Evolutionary conservation across 1,140 invertebrate genomes (phyloP), one percentile per base, ranked within the genome.

Genomic region (Drosophila paulistorum): DNA sequence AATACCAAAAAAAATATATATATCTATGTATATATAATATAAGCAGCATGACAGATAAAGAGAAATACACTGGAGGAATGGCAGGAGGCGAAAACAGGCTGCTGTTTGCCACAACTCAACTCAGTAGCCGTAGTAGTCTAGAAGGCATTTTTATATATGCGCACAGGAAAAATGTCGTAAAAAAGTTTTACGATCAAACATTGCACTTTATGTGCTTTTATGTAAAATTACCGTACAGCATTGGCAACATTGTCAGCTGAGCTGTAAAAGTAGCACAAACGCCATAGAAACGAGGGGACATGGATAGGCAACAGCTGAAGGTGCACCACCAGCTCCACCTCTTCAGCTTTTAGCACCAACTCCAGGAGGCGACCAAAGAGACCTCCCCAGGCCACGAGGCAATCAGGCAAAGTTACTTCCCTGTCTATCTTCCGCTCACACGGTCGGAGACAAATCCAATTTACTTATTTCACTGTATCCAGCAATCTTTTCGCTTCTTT

Each of bases 171-270:
- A 89, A 89, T 84, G 84, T 89, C 84, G 84, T 89, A 89, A 89
- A 89, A 89, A 89, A 89, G 85, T 89, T 89, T 89, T 89, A 89
- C 84, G 84, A 89, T 89, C 84, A 89, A 89, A 89, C 84, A 89
- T 90, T 89, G 84, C 84, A 89, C 80, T 89, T 89, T 89, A 89
- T 89, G 84, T 89, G 84, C 84, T 89, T 89, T 90, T 89, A 89
- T 89, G 84, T 89, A 89, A 89, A 89, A 89, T 89, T 89, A 89
- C 84, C 84, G 80, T 89, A 84, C 77, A 89, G 80, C 84, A 89
- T 89, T 89, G 84, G 80, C 84, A 89, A 89, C 84, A 89, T 89
- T 89, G 84, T 89, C 84, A 89, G 84, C 84, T 84, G 85, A 90
- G 84, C 84, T 90, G 85, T 89, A 89, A 89, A 89, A 87, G 83